Conservation (phyloP, 2,888 invertebrate genomes). For the Melipona beecheii region DNA sequence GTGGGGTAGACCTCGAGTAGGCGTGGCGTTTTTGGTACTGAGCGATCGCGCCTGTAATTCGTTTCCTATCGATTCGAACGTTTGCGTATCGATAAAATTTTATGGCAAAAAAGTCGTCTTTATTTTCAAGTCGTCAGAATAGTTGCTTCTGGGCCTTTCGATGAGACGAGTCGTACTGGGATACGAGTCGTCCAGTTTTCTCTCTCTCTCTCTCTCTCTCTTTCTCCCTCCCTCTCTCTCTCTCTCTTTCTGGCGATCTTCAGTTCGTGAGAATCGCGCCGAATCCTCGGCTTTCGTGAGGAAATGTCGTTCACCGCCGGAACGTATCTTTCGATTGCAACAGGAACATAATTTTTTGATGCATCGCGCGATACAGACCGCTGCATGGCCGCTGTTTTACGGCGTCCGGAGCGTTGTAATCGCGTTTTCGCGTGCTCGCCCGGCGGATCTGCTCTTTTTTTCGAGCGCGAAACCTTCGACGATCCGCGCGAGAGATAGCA, state of each 20-base stretch:
- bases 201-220: background rate
- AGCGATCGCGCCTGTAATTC: no score
- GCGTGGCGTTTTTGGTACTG: no score
- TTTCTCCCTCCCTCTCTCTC: fast-evolving
- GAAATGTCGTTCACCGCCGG: conserved; percentile 25
- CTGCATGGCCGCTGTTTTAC: background rate
- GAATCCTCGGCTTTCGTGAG: conserved; percentile 28
- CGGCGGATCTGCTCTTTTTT: conserved; percentile 31
- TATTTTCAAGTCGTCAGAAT: no score
- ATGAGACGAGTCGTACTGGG: no score
- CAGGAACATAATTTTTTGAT: conserved; percentile 32
- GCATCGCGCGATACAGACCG: conserved; percentile 2
- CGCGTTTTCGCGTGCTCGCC: conserved; percentile 49
- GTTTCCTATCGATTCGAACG: no score
- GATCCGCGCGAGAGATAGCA: conserved; percentile 10
- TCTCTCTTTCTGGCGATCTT: conserved; percentile 6
- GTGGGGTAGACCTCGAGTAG: no score
- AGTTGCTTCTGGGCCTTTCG: no score
- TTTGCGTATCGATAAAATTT: no score
- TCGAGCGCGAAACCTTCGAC: conserved; percentile 9
- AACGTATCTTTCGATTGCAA: conserved; percentile 14
- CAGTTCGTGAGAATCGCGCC: background rate
- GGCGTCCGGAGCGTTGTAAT: conserved; percentile 36
- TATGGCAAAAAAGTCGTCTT: no score
- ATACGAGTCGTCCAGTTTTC: background rate